A percentile compares a stretch with the other conserved stretches of the same genome.
phyloP scores from a whole-genome alignment of 1,140 invertebrate genomes.

The Frieseomelitta varia region DNA sequence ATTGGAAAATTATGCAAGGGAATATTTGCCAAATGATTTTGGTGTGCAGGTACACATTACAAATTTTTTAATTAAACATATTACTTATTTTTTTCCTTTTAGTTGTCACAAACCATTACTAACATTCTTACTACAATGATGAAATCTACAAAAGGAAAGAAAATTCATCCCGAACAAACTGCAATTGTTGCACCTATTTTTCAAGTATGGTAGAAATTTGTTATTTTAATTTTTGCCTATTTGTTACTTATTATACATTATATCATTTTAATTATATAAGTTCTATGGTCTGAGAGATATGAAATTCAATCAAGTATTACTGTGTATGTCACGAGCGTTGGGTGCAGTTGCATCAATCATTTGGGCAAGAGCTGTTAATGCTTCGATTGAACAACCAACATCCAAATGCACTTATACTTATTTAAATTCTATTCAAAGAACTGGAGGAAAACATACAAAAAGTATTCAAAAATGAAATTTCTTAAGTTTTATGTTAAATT shows the following conservation, averaged over 20 bases:
- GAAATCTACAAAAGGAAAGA: conserved; percentile 55
- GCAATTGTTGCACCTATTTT: conserved; percentile 68
- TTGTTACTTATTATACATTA: not conserved
- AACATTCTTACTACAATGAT: conserved; percentile 55
- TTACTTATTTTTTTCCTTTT: not conserved
- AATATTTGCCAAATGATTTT: conserved; percentile 62
- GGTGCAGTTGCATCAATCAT: conserved; percentile 73
- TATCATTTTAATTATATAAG: conserved; percentile 38
- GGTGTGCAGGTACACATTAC: conserved; percentile 64
- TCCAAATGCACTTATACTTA: conserved; percentile 69
- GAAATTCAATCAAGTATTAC: conserved; percentile 71
- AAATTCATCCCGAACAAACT: conserved; percentile 63
- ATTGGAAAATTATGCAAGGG: conserved; percentile 61
- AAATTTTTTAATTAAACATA: too few species aligned
- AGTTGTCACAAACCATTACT: conserved; percentile 69
- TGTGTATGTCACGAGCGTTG: conserved; percentile 71
- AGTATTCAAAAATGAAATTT: conserved; percentile 34
- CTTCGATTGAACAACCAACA: conserved; percentile 68
- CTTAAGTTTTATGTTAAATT: too few species aligned
- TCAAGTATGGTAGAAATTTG: conserved; percentile 49
- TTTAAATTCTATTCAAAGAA: conserved; percentile 43
- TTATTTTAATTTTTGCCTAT: not conserved
- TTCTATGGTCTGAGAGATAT: conserved; percentile 71
- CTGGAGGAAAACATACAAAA: conserved; percentile 3
- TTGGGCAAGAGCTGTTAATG: conserved; percentile 68